These are phyloP conservation scores for Drosophila leontia DNA, from an alignment of 1,140 invertebrate species.

Conservation along the genomic window DNA sequence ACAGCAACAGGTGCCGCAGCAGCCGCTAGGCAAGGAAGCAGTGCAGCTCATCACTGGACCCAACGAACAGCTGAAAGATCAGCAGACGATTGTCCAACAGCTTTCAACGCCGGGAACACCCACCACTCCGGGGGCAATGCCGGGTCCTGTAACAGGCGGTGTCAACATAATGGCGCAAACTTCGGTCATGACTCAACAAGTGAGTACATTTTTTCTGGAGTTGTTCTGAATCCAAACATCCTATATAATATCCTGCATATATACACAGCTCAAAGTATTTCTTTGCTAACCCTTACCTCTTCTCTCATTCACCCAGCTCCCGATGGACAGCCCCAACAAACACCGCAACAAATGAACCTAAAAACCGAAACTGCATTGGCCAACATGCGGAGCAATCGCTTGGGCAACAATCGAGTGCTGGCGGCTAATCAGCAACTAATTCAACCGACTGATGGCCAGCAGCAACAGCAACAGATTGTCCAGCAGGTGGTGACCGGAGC, in stretches of 20 bases:
- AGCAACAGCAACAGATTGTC: slow-evolving; percentile 79
- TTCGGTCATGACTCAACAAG: slow-evolving; percentile 87
- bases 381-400: slow-evolving; percentile 95
- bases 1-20: slow-evolving; percentile 82
- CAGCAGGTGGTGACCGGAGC: slow-evolving; percentile 71
- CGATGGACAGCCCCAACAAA: slow-evolving; percentile 79
- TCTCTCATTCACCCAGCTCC: slow-evolving; percentile 3
- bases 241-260: too few relatives aligned
- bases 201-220: slow-evolving; percentile 5
- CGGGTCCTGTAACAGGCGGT: slow-evolving; percentile 28
- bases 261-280: not conserved
- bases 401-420: slow-evolving; percentile 87
- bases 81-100: slow-evolving; percentile 86
- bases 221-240: too few relatives aligned
- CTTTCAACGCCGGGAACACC: slow-evolving; percentile 70
- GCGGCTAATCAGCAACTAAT: slow-evolving; percentile 86
- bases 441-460: slow-evolving; percentile 52
- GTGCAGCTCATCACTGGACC: slow-evolving; percentile 85
- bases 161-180: too few relatives aligned
- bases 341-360: slow-evolving; percentile 88
- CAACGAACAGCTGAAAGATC: slow-evolving; percentile 80
- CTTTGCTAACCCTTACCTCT: too few relatives aligned
- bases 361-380: slow-evolving; percentile 98
- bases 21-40: slow-evolving; percentile 85
- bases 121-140: slow-evolving; percentile 51